Conservation (phyloP, 2,113 vertebrate species). For the Zootoca vivipara region DNA sequence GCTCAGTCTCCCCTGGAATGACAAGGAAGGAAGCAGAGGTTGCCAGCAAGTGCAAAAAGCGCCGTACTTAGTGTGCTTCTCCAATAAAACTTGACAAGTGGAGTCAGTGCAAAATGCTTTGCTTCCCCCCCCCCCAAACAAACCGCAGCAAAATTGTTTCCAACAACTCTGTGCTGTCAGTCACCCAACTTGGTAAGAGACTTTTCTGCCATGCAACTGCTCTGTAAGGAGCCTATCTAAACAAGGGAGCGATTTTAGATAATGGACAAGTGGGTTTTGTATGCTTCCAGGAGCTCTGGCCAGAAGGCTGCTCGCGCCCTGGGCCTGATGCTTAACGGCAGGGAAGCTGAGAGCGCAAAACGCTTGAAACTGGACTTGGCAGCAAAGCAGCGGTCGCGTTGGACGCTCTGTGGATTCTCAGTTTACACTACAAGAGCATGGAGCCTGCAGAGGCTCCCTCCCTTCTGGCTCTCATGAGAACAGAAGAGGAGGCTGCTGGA, state of each 20-base stretch:
- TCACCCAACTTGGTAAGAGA: background rate
- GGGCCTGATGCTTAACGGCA: background rate
- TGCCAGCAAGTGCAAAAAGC: background rate
- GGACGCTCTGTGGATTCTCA: too few relatives aligned
- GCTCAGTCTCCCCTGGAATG: background rate
- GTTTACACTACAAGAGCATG: background rate
- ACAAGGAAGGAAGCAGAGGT: background rate
- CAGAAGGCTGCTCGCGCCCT: background rate
- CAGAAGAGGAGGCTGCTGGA: background rate
- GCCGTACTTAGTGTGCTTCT: background rate
- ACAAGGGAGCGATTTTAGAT: background rate
- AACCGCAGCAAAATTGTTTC: too few relatives aligned
- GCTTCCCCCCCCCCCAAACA: background rate
- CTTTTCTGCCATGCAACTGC: accelerated
- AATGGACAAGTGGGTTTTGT: background rate
- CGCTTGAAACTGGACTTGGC: background rate
- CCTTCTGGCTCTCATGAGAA: background rate
- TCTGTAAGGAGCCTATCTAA: background rate
- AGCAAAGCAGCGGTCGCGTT: background rate
- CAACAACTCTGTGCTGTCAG: background rate
- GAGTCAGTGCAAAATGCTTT: background rate
- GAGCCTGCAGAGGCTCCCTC: background rate
- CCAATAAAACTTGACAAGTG: background rate
- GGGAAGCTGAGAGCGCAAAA: background rate
- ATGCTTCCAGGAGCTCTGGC: background rate